These are phyloP conservation scores for Aphrocallistes beatrix DNA, from an alignment of 37 sponge, comb jelly and placozoan species.

Conservation along the genomic window DNA sequence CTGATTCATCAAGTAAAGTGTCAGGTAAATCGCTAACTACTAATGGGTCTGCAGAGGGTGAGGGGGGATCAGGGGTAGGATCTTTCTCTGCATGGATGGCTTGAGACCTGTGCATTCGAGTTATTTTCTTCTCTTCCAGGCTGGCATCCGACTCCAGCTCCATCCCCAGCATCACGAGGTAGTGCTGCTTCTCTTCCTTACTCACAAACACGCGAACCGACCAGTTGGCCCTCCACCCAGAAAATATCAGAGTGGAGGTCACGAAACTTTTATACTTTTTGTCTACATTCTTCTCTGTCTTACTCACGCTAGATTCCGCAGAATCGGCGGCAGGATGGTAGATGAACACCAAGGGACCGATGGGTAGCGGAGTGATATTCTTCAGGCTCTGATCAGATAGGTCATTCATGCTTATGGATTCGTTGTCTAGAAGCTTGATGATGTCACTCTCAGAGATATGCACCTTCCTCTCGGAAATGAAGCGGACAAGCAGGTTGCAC, in stretches of 20 bases:
- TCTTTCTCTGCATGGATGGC: background rate
- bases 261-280: background rate
- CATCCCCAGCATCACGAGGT: constrained; percentile 51
- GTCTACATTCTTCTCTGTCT: background rate
- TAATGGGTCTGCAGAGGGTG: background rate
- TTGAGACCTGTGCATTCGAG: background rate
- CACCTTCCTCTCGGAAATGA: background rate
- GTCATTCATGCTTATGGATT: background rate
- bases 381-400: background rate
- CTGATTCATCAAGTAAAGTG: too few species aligned
- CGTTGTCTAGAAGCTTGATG: background rate
- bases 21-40: too few species aligned
- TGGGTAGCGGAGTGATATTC: background rate
- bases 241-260: constrained; percentile 1
- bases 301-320: background rate
- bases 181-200: constrained; percentile 54
- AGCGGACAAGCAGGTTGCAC: background rate
- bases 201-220: constrained; percentile 57
- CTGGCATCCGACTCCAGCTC: constrained; percentile 20
- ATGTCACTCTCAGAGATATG: background rate
- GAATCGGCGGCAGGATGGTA: background rate
- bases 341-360: background rate
- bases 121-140: background rate
- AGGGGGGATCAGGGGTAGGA: background rate
- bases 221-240: constrained; percentile 55